Base-by-base conservation (phyloP, 1,140 invertebrate species). In the Pararge aegeria region DNA sequence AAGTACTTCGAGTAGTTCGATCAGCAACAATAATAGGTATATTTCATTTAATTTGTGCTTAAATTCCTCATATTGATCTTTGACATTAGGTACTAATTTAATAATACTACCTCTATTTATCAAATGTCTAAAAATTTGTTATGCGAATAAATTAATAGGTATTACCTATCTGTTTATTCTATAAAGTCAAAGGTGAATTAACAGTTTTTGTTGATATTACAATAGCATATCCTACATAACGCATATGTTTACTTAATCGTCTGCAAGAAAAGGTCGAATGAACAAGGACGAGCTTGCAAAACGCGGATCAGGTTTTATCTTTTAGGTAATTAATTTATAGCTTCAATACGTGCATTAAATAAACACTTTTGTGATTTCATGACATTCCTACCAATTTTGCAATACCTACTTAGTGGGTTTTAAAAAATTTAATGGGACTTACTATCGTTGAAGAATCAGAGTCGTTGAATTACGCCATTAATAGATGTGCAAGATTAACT, bases 241-340 rank as follows among this genome's bases (percentile, higher is more conserved):
- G 13, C 34, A n/a, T 9, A 15, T 53, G 18, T 52, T 49, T 7
- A 10, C 7, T 34, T 61, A 58, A 37, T 49, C 46, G 50, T 58
- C 44, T 58, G 34, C 42, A 57, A 40, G 16, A 64, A 72, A 75
- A 75, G 66, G 67, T 75, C 65, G 58, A 57, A 70, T 46, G 55
- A 61, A 64, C 70, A 78, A 75, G 73, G 73, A 73, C 68, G 70
- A 19, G 6, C 27, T 49, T 66, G 55, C 64, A 62, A 72, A 75
- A 75, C 66, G 54, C 53, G 42, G 61, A 61, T 60, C 59, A 62
- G 34, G 64, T 59, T 64, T 65, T 70, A 67, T 68, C 52, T 54
- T 56, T 62, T 38, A 55, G 55, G 15, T 42, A 56, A 52, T 51
- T 61, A 58, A 64, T 58, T 24, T 46, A 63, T 53, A 66, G 44